Evolutionary conservation across 2,888 invertebrate species (phyloP).

Genomic region (Ormyrus pomaceus): DNA sequence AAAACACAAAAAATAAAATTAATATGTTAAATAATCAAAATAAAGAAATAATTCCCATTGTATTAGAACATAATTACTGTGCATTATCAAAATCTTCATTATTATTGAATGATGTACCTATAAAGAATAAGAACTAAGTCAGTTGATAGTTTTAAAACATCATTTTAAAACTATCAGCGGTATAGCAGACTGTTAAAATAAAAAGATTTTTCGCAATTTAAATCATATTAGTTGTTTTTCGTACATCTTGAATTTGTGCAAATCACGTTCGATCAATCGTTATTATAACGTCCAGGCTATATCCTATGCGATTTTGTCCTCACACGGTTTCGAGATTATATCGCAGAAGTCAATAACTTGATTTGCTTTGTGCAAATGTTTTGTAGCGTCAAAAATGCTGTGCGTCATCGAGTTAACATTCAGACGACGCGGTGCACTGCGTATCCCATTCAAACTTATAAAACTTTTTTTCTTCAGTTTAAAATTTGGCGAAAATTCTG

Average conservation of each 20-base stretch:
- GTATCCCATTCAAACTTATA: no score
- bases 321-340: slow-evolving; percentile 15
- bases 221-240: slow-evolving; percentile 7
- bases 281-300: slow-evolving; percentile 10
- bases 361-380: slow-evolving; percentile 5
- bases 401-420: slow-evolving; percentile 4
- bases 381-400: not conserved
- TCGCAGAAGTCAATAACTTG: slow-evolving; percentile 13
- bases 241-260: slow-evolving; percentile 13
- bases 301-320: slow-evolving; percentile 16
- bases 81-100: no score
- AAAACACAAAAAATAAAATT: no score
- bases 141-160: no score
- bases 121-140: no score
- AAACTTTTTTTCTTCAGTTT: no score
- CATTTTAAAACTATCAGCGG: no score
- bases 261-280: slow-evolving; percentile 21
- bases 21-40: no score
- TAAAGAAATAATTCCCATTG: no score
- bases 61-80: no score
- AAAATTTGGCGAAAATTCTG: no score
- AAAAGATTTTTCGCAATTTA: not conserved
- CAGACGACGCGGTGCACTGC: not conserved
- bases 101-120: no score
- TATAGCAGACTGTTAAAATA: not conserved